Percentiles rank a stretch among this genome's conserved stretches.
phyloP scores from a whole-genome alignment of 2,888 invertebrate species.

The Caenorhabditis macrosperma region DNA sequence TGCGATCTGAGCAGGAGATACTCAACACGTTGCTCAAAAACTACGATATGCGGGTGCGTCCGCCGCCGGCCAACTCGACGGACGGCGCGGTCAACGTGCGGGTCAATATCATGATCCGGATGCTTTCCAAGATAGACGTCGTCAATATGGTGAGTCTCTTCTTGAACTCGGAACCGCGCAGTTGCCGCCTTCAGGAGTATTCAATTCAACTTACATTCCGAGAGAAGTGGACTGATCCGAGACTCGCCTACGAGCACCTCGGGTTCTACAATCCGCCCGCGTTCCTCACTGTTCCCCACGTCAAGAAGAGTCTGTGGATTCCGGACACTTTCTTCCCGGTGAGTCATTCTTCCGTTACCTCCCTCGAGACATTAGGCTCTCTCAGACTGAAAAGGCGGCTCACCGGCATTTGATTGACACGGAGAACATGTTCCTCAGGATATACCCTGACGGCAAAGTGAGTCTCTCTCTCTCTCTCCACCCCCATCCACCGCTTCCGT shows the following conservation, averaged over 20 bases:
- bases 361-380: slow-evolving; percentile 80
- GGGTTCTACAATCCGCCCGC: slow-evolving; percentile 69
- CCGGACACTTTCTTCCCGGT: slow-evolving; percentile 83
- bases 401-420: slow-evolving; percentile 83
- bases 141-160: slow-evolving; percentile 94
- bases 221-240: slow-evolving; percentile 96
- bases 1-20: slow-evolving; percentile 69
- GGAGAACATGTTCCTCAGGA: slow-evolving; percentile 91
- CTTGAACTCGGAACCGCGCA: no score
- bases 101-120: slow-evolving; percentile 98
- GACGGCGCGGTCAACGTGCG: slow-evolving; percentile 94
- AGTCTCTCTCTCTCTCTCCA: background rate
- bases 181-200: slow-evolving; percentile 92
- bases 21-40: slow-evolving; percentile 72
- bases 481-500: background rate
- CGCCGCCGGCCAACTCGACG: slow-evolving; percentile 71
- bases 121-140: slow-evolving; percentile 98
- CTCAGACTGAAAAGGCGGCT: slow-evolving; percentile 97
- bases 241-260: slow-evolving; percentile 82
- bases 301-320: slow-evolving; percentile 92
- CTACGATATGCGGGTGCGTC: slow-evolving; percentile 77
- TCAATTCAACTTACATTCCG: slow-evolving; percentile 97
- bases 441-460: slow-evolving; percentile 89
- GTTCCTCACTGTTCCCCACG: slow-evolving; percentile 78
- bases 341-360: slow-evolving; percentile 4